Conservation (phyloP, 2,113 vertebrate genomes). For the Jaculus jaculus region DNA sequence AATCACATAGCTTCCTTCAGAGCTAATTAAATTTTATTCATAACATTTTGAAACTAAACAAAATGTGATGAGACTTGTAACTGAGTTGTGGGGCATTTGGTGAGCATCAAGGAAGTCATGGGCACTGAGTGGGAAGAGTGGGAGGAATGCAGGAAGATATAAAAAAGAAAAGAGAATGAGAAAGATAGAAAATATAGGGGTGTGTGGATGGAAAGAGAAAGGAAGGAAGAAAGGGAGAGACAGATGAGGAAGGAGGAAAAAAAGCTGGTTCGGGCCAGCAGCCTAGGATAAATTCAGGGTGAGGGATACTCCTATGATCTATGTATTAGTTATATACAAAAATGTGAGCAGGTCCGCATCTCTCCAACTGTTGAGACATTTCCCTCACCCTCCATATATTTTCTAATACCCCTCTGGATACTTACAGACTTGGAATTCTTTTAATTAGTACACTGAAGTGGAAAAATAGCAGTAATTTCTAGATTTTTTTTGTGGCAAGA, state of each 20-base stretch:
- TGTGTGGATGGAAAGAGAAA: not conserved
- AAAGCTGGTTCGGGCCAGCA: not conserved
- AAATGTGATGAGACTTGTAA: too few relatives aligned
- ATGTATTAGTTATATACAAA: not conserved
- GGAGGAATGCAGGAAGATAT: not conserved
- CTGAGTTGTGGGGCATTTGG: too few relatives aligned
- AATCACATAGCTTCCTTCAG: not conserved
- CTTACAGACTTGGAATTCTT: not conserved
- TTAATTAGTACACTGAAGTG: slow-evolving; percentile 43
- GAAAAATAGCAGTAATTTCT: slow-evolving; percentile 48
- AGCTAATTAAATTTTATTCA: not conserved
- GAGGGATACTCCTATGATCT: not conserved
- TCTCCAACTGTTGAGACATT: not conserved
- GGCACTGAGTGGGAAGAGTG: not conserved
- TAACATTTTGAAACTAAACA: not conserved
- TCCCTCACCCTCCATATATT: not conserved
- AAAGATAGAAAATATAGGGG: not conserved
- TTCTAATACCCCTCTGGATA: not conserved
- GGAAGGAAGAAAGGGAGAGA: not conserved
- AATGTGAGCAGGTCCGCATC: not conserved
- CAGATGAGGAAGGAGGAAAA: not conserved
- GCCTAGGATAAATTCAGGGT: not conserved
- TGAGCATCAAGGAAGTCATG: too few relatives aligned
- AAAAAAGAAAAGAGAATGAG: not conserved
- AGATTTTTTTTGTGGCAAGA: slow-evolving; percentile 7